phyloP scores from a whole-genome alignment of 2,797 vertebrate species.

The Brachymystax lenok region DNA sequence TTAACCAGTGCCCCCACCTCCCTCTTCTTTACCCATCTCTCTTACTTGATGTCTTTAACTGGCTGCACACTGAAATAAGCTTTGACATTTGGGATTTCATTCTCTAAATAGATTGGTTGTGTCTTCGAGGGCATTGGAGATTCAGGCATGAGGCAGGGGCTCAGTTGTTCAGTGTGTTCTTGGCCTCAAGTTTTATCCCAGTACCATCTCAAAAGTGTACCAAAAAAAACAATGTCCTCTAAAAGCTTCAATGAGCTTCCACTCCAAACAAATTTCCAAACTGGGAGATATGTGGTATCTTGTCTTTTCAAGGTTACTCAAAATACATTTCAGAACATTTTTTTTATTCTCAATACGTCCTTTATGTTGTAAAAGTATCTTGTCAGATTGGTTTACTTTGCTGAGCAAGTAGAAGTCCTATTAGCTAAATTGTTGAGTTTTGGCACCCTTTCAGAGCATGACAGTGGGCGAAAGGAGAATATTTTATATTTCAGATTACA shows the following conservation, averaged over 20 bases:
- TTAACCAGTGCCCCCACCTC: too few relatives aligned
- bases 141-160: neutral
- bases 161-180: neutral
- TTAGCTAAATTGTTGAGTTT: too few relatives aligned
- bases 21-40: conserved; percentile 11
- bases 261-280: neutral
- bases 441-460: too few relatives aligned
- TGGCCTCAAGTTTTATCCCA: neutral
- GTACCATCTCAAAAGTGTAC: neutral
- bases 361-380: too few relatives aligned
- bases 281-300: neutral
- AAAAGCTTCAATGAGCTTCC: too few relatives aligned
- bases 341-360: too few relatives aligned
- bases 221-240: too few relatives aligned
- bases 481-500: neutral
- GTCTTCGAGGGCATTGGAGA: conserved; percentile 15
- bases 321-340: too few relatives aligned
- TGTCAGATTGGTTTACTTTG: too few relatives aligned
- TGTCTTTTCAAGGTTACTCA: neutral
- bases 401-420: too few relatives aligned
- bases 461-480: too few relatives aligned
- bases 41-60: conserved; percentile 53
- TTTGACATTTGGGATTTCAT: conserved; percentile 74
- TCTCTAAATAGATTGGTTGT: conserved; percentile 67
- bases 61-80: conserved; percentile 42